phyloP scores from a whole-genome alignment of 2,888 invertebrate genomes.

The Eupeodes luniger region DNA sequence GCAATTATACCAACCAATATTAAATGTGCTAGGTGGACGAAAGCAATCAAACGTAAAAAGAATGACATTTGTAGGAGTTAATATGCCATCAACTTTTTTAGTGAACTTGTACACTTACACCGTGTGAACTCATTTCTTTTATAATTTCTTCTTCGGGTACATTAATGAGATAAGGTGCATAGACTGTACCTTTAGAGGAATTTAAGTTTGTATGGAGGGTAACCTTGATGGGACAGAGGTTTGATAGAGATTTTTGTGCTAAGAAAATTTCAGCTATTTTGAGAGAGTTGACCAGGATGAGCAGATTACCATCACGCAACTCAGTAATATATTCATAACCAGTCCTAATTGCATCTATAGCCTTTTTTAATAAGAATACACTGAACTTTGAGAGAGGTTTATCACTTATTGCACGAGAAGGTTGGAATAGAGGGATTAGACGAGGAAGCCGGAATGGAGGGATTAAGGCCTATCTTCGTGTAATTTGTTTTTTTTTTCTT shows the following conservation, averaged over 20 bases:
- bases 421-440: neutral
- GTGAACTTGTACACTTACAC: too few relatives aligned
- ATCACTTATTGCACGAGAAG: neutral
- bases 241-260: neutral
- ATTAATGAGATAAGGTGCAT: too few relatives aligned
- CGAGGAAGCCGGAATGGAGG: neutral
- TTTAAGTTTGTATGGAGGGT: neutral
- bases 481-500: neutral
- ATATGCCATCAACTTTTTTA: too few relatives aligned
- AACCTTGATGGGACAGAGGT: neutral
- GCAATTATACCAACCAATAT: too few relatives aligned
- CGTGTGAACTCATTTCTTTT: too few relatives aligned
- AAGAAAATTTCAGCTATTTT: neutral
- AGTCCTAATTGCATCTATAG: neutral
- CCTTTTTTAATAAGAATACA: constrained; percentile 3
- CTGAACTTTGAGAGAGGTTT: neutral
- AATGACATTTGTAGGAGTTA: too few relatives aligned
- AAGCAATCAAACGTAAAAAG: too few relatives aligned
- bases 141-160: too few relatives aligned
- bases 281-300: neutral
- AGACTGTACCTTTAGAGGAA: neutral
- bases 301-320: neutral
- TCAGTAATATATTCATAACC: neutral
- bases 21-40: too few relatives aligned
- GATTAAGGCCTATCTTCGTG: neutral